Conservation (phyloP, 2,797 vertebrate species). For the Acanthiza pusilla region DNA sequence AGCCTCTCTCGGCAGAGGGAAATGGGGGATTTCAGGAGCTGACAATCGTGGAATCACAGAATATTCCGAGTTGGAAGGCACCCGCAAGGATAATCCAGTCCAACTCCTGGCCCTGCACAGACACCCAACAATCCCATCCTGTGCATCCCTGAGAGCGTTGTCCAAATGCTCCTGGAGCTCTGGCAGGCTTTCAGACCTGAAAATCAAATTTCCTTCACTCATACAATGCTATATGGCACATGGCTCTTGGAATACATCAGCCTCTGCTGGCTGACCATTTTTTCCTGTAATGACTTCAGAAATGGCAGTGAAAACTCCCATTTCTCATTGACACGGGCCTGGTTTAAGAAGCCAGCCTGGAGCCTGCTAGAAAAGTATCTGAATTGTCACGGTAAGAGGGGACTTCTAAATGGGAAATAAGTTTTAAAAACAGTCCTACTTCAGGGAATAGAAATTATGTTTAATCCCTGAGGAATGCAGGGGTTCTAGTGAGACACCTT, state of each 20-base stretch:
- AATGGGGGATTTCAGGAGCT: neutral
- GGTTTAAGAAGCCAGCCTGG: neutral
- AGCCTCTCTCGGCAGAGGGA: neutral
- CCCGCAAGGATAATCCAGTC: neutral
- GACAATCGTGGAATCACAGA: neutral
- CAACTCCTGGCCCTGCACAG: neutral
- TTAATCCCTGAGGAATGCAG: neutral
- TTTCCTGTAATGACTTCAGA: neutral
- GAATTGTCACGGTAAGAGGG: neutral
- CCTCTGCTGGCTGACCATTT: neutral
- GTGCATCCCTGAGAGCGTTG: neutral
- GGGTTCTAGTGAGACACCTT: neutral
- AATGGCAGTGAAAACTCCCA: neutral
- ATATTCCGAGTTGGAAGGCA: neutral
- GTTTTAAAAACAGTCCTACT: neutral
- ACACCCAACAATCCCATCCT: neutral
- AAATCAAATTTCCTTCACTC: neutral
- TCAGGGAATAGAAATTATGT: neutral
- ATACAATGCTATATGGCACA: accelerated
- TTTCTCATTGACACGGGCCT: neutral
- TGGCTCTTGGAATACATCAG: neutral
- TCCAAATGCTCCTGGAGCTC: neutral
- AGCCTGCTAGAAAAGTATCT: neutral
- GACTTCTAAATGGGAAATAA: neutral
- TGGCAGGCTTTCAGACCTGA: neutral